Evolutionary conservation across 1,140 invertebrate species (phyloP).

Genomic region (Daktulosphaira vitifoliae): DNA sequence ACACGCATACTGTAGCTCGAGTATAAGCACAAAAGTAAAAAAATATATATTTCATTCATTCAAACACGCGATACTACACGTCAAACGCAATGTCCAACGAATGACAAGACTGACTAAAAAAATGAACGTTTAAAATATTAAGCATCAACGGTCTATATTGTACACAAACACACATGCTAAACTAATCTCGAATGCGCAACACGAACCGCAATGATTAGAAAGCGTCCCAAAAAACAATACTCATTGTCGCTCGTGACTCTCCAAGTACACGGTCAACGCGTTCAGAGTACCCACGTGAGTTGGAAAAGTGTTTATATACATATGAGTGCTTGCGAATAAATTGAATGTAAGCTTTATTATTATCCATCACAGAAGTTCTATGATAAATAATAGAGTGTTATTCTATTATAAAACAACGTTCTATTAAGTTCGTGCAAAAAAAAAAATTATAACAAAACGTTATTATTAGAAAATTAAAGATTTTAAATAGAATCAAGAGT

Average conservation of each 20-base stretch:
- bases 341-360: no score
- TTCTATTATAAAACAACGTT: no score
- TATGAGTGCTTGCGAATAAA: no score
- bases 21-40: not conserved
- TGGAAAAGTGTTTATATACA: no score
- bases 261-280: no score
- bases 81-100: slow-evolving; percentile 5
- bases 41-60: not conserved
- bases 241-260: not conserved
- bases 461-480: no score
- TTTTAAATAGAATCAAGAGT: no score
- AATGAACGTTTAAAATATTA: not conserved
- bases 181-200: slow-evolving; percentile 12
- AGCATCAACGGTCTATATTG: not conserved
- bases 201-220: slow-evolving; percentile 19
- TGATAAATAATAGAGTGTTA: no score
- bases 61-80: not conserved
- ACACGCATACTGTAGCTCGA: not conserved
- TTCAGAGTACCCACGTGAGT: no score
- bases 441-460: no score
- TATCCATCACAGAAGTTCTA: no score
- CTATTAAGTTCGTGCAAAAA: no score
- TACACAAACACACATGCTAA: slow-evolving; percentile 11
- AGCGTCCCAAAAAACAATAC: slow-evolving; percentile 4
- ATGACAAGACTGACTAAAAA: not conserved